Evolutionary conservation across 2,113 vertebrate species (phyloP).

Genomic region (Tor tambroides): DNA sequence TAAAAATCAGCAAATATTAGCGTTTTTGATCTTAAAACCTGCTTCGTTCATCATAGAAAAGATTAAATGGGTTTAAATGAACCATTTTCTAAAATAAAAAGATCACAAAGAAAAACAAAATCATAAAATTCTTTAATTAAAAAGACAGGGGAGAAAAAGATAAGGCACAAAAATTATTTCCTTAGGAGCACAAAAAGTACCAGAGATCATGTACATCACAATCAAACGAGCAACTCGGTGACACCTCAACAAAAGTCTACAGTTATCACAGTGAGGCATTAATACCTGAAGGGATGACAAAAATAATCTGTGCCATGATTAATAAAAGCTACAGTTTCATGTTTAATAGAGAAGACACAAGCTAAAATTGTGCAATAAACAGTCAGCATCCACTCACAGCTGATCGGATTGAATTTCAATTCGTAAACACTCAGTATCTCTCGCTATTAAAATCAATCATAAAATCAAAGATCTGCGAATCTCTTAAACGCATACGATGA

Average conservation of each 20-base stretch:
- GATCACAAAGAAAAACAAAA: background rate
- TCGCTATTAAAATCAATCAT: background rate
- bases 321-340: background rate
- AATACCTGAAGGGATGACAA: background rate
- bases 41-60: background rate
- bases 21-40: background rate
- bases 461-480: background rate
- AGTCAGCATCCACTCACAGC: background rate
- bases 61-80: background rate
- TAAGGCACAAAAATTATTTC: background rate
- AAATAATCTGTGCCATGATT: background rate
- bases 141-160: background rate
- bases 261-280: background rate
- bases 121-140: background rate
- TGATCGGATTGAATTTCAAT: background rate
- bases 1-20: background rate
- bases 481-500: background rate
- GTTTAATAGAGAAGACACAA: background rate
- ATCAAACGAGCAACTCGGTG: background rate
- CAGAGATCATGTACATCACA: background rate
- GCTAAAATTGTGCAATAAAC: slow-evolving; percentile 9
- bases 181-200: background rate
- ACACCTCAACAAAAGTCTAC: background rate
- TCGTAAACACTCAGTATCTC: background rate
- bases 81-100: background rate